Evolutionary conservation across 2,113 vertebrate species (phyloP).

Genomic region (Neolamprologus hecqui): DNA sequence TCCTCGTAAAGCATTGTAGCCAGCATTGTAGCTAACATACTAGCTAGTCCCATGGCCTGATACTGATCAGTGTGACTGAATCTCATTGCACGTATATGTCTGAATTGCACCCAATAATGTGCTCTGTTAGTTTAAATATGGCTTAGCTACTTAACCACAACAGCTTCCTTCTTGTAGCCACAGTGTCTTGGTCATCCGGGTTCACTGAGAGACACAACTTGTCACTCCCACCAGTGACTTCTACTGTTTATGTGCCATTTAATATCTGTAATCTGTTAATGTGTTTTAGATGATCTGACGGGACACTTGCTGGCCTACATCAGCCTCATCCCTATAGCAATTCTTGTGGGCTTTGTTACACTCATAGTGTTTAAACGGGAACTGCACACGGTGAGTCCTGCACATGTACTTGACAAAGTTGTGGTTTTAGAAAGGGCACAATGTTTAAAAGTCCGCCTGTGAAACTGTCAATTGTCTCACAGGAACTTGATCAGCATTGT

Average conservation of each 20-base stretch:
- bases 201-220: not conserved
- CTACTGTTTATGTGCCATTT: not conserved
- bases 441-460: not conserved
- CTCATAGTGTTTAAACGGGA: constrained; percentile 98
- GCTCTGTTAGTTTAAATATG: not conserved
- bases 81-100: not conserved
- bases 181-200: not conserved
- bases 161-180: not conserved
- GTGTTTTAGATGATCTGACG: constrained; percentile 83
- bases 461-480: not conserved
- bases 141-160: not conserved
- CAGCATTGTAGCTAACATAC: constrained; percentile 20
- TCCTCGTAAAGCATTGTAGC: not conserved
- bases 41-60: constrained; percentile 28
- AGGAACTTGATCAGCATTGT: not conserved
- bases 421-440: not conserved
- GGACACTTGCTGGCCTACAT: constrained; percentile 88
- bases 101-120: not conserved
- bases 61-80: not conserved
- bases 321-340: constrained; percentile 86
- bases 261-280: not conserved
- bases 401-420: not conserved
- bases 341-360: constrained; percentile 91
- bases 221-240: constrained; percentile 2
- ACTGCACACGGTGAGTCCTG: constrained; percentile 88